A percentile compares a stretch with the other conserved stretches of the same genome.
Evolutionary conservation across 2,888 invertebrate genomes (phyloP).

Genomic region (Netelia virgata): DNA sequence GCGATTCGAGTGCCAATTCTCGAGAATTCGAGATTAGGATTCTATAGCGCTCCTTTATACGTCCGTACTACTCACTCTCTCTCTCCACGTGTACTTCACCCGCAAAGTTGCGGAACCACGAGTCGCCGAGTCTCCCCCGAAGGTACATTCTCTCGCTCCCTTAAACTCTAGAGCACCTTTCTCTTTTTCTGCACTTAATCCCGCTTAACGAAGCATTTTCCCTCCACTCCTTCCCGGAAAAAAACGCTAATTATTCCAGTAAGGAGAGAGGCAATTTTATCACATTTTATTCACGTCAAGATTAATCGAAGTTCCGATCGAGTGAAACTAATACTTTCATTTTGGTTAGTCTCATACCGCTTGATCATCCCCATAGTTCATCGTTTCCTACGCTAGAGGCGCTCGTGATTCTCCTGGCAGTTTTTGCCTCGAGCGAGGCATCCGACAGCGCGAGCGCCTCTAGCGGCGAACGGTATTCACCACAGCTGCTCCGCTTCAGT

Average conservation of each 20-base stretch:
- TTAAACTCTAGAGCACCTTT: slow-evolving; percentile 5
- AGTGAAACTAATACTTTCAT: too few species aligned
- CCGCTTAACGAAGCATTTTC: slow-evolving; percentile 12
- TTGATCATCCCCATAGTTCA: too few species aligned
- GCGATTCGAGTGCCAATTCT: slow-evolving; percentile 53
- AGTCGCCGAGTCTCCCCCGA: slow-evolving; percentile 9
- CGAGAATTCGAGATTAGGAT: slow-evolving; percentile 46
- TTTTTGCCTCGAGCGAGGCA: too few species aligned
- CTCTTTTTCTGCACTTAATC: not conserved
- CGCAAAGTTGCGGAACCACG: slow-evolving; percentile 4
- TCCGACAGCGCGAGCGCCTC: too few species aligned
- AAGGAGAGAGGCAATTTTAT: not conserved
- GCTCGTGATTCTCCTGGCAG: too few species aligned
- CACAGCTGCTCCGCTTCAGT: too few species aligned
- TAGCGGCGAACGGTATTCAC: too few species aligned
- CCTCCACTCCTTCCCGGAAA: not conserved
- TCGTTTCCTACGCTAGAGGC: too few species aligned
- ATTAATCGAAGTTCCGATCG: not conserved
- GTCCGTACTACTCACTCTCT: slow-evolving; percentile 24
- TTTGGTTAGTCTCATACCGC: too few species aligned
- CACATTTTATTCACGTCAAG: not conserved
- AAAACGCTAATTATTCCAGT: not conserved
- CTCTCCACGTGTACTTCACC: slow-evolving; percentile 11
- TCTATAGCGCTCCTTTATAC: slow-evolving; percentile 31
- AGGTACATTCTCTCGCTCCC: slow-evolving; percentile 23